A percentile compares a stretch with the other conserved stretches of the same genome.
These are phyloP conservation scores for Brenthis daphne DNA, from an alignment of 2,888 invertebrate genomes.

Conservation along the genomic window DNA sequence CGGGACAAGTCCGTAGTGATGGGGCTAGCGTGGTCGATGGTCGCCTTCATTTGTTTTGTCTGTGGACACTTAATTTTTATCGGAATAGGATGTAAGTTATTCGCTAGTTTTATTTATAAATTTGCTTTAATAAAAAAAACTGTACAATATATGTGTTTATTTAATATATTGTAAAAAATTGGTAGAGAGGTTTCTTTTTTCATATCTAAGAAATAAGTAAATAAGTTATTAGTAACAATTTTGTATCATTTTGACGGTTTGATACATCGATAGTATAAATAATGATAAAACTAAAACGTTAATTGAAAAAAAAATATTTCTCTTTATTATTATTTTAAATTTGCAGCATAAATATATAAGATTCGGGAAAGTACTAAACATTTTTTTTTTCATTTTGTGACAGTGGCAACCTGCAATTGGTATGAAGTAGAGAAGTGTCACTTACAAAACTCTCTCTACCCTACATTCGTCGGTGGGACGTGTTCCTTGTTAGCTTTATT, in stretches of 20 bases:
- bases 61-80: constrained; percentile 31
- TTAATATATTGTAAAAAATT: too few species aligned
- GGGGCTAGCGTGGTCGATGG: constrained; percentile 41
- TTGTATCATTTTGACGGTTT: too few species aligned
- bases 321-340: not conserved
- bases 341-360: not conserved
- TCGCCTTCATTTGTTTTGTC: constrained; percentile 42
- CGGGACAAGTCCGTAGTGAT: constrained; percentile 45
- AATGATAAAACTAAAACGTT: too few species aligned
- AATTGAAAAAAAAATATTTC: too few species aligned
- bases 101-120: too few species aligned
- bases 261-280: too few species aligned
- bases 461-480: constrained; percentile 34
- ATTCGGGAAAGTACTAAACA: not conserved
- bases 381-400: not conserved
- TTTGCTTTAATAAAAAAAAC: too few species aligned
- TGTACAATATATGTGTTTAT: too few species aligned
- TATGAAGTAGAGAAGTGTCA: constrained; percentile 40
- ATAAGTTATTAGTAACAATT: too few species aligned
- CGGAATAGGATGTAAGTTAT: constrained; percentile 26
- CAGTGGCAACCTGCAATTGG: constrained; percentile 43
- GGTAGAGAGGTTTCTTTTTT: too few species aligned
- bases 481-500: constrained; percentile 32
- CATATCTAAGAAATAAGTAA: too few species aligned
- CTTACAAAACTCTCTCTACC: constrained; percentile 34